Conservation (phyloP, 2,888 invertebrate species). For the Philonicus albiceps region DNA sequence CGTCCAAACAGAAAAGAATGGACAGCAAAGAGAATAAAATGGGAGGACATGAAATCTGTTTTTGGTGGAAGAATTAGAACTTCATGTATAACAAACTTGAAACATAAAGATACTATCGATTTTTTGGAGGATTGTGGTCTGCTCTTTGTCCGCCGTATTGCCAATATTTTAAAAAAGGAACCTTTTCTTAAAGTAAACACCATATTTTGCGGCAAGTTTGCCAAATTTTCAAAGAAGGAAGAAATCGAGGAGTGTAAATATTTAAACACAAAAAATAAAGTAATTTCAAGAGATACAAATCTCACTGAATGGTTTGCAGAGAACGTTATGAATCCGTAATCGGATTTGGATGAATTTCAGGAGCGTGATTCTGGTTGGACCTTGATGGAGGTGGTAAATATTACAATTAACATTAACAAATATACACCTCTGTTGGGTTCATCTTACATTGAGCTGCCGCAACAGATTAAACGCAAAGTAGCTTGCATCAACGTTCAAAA, state of each 20-base stretch:
- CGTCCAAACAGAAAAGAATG: not conserved
- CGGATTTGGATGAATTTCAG: not conserved
- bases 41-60: not conserved
- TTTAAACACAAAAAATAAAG: not conserved
- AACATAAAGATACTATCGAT: not conserved
- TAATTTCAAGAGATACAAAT: conserved; percentile 27
- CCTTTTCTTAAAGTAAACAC: conserved; percentile 3
- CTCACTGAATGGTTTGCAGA: not conserved
- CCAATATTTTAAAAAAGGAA: conserved; percentile 11
- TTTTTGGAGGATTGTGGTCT: not conserved
- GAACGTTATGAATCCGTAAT: not conserved
- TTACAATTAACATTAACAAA: not conserved
- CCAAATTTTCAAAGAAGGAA: not conserved
- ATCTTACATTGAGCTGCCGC: not conserved
- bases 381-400: not conserved
- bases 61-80: not conserved
- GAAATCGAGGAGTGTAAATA: not conserved
- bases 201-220: not conserved
- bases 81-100: not conserved
- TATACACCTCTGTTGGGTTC: conserved; percentile 22
- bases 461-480: too few relatives aligned
- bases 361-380: not conserved
- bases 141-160: not conserved
- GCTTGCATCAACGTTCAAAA: not conserved
- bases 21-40: not conserved